A percentile compares a stretch with the other conserved stretches of the same genome.
These are phyloP conservation scores for Dallia pectoralis DNA, from an alignment of 2,797 vertebrate species.

Conservation along the genomic window DNA sequence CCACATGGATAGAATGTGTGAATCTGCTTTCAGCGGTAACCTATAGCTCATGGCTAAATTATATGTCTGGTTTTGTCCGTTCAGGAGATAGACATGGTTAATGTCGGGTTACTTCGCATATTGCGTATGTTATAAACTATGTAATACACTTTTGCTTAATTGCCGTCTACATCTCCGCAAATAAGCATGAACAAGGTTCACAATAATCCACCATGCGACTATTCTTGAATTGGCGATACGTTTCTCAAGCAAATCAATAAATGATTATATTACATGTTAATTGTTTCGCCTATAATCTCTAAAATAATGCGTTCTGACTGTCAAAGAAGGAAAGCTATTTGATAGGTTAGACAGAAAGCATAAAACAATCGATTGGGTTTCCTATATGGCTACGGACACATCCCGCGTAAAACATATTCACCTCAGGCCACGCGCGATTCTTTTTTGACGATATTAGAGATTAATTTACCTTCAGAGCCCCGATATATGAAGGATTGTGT, in stretches of 20 bases:
- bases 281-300: background rate
- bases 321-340: constrained; percentile 31
- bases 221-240: background rate
- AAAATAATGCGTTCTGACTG: background rate
- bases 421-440: constrained; percentile 11
- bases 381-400: constrained; percentile 36
- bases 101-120: background rate
- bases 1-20: background rate
- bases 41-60: background rate
- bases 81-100: background rate
- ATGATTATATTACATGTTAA: background rate
- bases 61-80: background rate
- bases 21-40: background rate
- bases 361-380: constrained; percentile 52
- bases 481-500: constrained; percentile 40
- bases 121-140: background rate
- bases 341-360: constrained; percentile 37
- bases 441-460: background rate
- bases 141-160: background rate
- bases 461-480: constrained; percentile 62
- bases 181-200: background rate
- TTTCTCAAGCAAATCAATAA: background rate
- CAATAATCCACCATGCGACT: background rate
- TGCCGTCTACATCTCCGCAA: background rate
- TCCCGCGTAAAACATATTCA: constrained; percentile 21